Evolutionary conservation across 2,113 vertebrate genomes (phyloP), one percentile per base, ranked within the genome.

Genomic region (Aleadryas rufinucha): DNA sequence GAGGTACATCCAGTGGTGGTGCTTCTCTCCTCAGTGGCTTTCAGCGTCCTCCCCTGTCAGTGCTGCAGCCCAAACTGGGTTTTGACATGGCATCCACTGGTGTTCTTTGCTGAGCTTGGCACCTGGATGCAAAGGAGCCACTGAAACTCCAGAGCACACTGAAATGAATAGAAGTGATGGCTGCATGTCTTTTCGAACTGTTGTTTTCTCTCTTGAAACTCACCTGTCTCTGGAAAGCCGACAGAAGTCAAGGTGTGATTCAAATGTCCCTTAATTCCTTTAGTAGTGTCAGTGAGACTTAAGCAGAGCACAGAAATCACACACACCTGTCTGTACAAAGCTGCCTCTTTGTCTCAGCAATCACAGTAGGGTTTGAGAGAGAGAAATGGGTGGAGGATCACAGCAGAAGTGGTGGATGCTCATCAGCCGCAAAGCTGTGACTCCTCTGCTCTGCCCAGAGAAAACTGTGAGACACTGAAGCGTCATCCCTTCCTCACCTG

Each of bases 241-340:
- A 9, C 5, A 4, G 23, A 14, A 56, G 27, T 14, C 63, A 71
- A 3, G 21, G 12, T 44, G 42, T 31, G 54, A 80, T 50, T 66
- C 23, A 63, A 50, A 42, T 3, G 39, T 33, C 64, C 35, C 57
- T 77, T 41, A 16, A 69, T n/a, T 59, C n/a, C 75, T 71, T 44
- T 1, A 1, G 4, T 2, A 9, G 27, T 16, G 26, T 8, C 10
- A 15, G 30, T 37, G 31, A 71, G 41, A 56, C 20, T 41, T 3
- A 3, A 56, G 33, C 26, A 90, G 45, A 65, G 27, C 47, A 30
- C n/a, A n/a, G 44, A 33, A 61, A 21, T 27, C 22, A 6, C 0
- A 1, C 35, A 31, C 33, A 3, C 5, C 63, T 61, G 4, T 22
- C 50, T 70, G 53, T 13, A 39, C 42, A 54, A 26, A 74, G 63